Base-by-base conservation (phyloP, 2,113 vertebrate genomes). In the Falco punctatus region DNA sequence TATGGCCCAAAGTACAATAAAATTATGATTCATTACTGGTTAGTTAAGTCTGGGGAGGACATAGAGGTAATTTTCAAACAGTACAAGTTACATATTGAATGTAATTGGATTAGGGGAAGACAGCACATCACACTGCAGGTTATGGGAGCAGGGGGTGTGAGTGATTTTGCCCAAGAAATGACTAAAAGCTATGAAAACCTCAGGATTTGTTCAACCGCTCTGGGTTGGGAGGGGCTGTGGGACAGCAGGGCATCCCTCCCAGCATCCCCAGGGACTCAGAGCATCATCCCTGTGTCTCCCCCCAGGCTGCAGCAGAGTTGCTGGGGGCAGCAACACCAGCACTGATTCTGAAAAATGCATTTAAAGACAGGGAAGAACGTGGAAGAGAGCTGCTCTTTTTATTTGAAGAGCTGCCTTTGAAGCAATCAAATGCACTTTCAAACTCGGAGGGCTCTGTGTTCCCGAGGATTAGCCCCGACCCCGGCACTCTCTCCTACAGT, bases 401-500 rank as follows among this genome's bases (percentile, higher is more conserved):
- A 32, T 44, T 67, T 62, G 32, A 33, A 38, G 57, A 12, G 21
- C 48, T 54, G 52, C 27, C 20, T 80, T 54, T 67, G 84, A 44
- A 74, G 44, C 33, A 33, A 17, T 38, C 46, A 44, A 23, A n/a
- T 2, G 6, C 23, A 5, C 61, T 16, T 6, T 15, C 58, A 51
- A 15, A n/a, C 42, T 61, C 16, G 0, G 4, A 44, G 46, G 32
- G 58, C 27, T 62, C 64, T 33, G 23, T 62, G 86, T 40, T 51
- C 75, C 64, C 5, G 0, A 51, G 73, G 77, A 69, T 90, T 26
- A 57, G 61, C 78, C 48, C 52, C 4, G 13, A 67, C 26, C 71
- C 51, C 1, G 0, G 32, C 4, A 0, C 58, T 27, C 3, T 0
- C 54, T 51, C n/a, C 65, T 38, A 38, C 32, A 0, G 15, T 14